phyloP scores from a whole-genome alignment of 2,113 vertebrate genomes.

The Phoxinus phoxinus region DNA sequence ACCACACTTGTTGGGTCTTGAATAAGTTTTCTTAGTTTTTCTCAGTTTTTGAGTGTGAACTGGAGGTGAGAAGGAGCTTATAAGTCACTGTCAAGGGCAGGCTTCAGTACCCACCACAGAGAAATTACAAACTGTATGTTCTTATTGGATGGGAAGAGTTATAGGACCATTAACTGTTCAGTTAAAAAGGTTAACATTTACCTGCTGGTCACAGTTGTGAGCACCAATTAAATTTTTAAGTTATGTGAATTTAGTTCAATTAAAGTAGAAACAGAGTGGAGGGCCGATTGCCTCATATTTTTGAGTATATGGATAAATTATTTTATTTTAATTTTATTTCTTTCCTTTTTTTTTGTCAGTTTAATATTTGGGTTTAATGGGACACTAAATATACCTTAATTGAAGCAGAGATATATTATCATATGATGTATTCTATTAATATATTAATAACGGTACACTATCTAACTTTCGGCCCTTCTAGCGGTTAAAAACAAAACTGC shows the following conservation, averaged over 20 bases:
- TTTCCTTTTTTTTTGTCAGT: background rate
- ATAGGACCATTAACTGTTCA: background rate
- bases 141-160: background rate
- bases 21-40: background rate
- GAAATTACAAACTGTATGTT: background rate
- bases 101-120: background rate
- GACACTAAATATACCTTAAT: background rate
- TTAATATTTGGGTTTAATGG: background rate
- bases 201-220: background rate
- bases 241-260: background rate
- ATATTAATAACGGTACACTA: background rate
- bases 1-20: background rate
- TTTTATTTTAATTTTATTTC: background rate
- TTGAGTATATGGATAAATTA: background rate
- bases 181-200: conserved; percentile 12
- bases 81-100: background rate
- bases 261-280: background rate
- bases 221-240: background rate
- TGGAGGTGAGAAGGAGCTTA: background rate
- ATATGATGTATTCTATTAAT: background rate
- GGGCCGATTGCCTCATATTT: background rate
- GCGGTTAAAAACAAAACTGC: no score
- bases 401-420: background rate
- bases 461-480: no score
- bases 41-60: background rate